These are phyloP conservation scores for Carollia perspicillata DNA, from an alignment of 2,113 vertebrate species.

Conservation along the genomic window DNA sequence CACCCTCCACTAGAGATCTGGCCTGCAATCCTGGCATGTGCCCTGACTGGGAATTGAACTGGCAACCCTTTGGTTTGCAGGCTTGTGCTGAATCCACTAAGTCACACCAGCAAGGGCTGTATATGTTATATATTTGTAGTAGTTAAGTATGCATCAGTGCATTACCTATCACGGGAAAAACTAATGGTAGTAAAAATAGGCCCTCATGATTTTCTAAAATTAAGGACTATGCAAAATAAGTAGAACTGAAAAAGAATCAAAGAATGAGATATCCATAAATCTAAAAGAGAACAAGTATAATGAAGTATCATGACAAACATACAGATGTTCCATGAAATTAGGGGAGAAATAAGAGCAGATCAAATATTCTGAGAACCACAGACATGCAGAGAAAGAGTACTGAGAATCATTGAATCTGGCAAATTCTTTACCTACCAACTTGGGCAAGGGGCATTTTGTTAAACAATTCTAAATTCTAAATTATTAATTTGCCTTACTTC, in stretches of 20 bases:
- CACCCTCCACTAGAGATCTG: too few relatives aligned
- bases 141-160: background rate
- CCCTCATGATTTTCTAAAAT: background rate
- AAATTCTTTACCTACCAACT: background rate
- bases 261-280: background rate
- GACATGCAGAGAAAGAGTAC: background rate
- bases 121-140: background rate
- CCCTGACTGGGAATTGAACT: too few relatives aligned
- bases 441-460: background rate
- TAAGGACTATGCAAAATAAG: background rate
- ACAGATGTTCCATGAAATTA: background rate
- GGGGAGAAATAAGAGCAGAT: background rate
- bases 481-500: background rate
- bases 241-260: background rate
- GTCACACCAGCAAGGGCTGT: background rate
- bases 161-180: background rate
- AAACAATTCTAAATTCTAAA: background rate
- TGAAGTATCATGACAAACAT: background rate
- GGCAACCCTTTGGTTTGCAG: too few relatives aligned
- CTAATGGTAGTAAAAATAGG: background rate
- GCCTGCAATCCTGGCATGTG: too few relatives aligned
- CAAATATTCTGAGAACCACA: background rate
- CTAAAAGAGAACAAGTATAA: background rate
- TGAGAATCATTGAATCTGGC: background rate
- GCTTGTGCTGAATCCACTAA: too few relatives aligned